Evolutionary conservation across 2,888 invertebrate genomes (phyloP).

Genomic region (Andricus quercusramuli): DNA sequence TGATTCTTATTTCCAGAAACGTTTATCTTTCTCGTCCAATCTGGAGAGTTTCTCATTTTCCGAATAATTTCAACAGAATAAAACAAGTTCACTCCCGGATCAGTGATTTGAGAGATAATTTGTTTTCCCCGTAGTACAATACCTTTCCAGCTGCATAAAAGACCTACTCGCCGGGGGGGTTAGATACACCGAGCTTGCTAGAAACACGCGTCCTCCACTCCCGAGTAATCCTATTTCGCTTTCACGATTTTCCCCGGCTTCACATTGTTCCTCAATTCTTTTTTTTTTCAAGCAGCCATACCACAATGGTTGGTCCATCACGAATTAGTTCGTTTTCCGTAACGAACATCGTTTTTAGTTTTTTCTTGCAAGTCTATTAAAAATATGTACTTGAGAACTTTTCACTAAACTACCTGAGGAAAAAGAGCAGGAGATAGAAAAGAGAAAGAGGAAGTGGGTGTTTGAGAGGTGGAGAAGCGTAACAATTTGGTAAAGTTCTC

Average conservation of each 20-base stretch:
- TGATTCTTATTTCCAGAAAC: neutral
- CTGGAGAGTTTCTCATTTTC: neutral
- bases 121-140: constrained; percentile 10
- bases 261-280: neutral
- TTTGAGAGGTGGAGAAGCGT: constrained; percentile 6
- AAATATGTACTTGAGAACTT: neutral
- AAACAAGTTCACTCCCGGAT: neutral
- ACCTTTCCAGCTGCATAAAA: constrained; percentile 21
- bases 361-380: neutral
- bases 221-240: constrained; percentile 32
- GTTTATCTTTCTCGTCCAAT: neutral
- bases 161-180: constrained; percentile 6
- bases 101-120: constrained; percentile 17
- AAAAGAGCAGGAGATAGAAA: neutral
- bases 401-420: neutral
- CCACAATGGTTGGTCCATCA: constrained; percentile 22
- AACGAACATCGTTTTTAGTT: neutral
- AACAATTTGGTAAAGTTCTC: constrained; percentile 35
- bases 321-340: neutral
- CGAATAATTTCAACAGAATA: neutral
- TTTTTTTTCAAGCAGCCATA: constrained; percentile 13
- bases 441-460: neutral
- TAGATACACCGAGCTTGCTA: constrained; percentile 20
- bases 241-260: constrained; percentile 25
- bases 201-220: constrained; percentile 27